phyloP scores from a whole-genome alignment of 2,888 invertebrate genomes.

The Acrobasis suavella region DNA sequence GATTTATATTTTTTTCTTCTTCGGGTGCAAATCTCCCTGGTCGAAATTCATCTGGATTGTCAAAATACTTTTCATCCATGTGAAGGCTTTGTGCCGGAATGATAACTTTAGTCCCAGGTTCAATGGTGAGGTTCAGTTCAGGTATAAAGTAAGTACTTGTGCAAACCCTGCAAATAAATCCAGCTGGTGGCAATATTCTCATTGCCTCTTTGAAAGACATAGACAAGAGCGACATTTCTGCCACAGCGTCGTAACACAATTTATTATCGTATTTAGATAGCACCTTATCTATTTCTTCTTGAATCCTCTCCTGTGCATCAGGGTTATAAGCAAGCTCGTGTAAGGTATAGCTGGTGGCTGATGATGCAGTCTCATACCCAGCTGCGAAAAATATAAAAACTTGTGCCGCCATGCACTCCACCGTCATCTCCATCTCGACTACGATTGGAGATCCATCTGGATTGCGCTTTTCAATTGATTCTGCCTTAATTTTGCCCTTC shows the following conservation, averaged over 20 bases:
- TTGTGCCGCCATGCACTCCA: constrained; percentile 64
- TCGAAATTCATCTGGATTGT: constrained; percentile 58
- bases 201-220: constrained; percentile 69
- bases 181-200: constrained; percentile 70
- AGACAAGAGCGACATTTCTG: constrained; percentile 68
- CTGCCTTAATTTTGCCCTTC: constrained; percentile 60
- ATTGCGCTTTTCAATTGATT: constrained; percentile 61
- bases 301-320: constrained; percentile 67
- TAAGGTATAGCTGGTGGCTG: constrained; percentile 72
- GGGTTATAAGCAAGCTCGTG: constrained; percentile 73
- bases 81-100: constrained; percentile 69
- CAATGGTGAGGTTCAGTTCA: constrained; percentile 61
- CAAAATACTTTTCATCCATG: constrained; percentile 65
- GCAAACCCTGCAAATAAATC: constrained; percentile 60
- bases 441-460: constrained; percentile 57
- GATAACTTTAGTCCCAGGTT: constrained; percentile 57
- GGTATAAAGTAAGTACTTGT: constrained; percentile 64
- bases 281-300: constrained; percentile 67
- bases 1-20: constrained; percentile 50
- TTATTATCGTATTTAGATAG: constrained; percentile 58
- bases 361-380: constrained; percentile 79
- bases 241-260: constrained; percentile 65
- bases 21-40: constrained; percentile 64
- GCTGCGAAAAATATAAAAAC: constrained; percentile 75
- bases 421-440: constrained; percentile 58